Evolutionary conservation across 1,140 invertebrate species (phyloP), one percentile per base, ranked within the genome.

Genomic region (Apis cerana): DNA sequence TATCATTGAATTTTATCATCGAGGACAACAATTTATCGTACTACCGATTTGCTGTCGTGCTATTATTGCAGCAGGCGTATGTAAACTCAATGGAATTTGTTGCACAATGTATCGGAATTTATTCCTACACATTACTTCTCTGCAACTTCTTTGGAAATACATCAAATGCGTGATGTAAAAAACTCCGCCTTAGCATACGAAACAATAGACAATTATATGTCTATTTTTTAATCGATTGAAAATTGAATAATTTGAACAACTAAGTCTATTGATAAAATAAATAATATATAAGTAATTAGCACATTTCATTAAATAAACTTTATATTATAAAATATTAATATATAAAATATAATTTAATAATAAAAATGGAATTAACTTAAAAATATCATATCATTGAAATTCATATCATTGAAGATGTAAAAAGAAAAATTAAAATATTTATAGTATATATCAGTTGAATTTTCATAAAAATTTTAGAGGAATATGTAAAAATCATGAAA

Each of bases 81-180:
- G 43, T 43, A 71, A 75, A 67, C 62, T 11, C 17, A 33, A 81
- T 68, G 71, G 62, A 61, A 76, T 69, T 50, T 76, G 48, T 82
- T 76, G 72, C 56, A 75, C 80, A 69, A 76, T 58, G 23, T 50
- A 48, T 52, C 3, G 80, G 64, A 76, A 82, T 82, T 82, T 69
- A 76, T 82, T 23, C 56, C 74, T 52, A 68, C 62, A 64, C 64
- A 23, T 64, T 62, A 33, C 9, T 23, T 48, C 23, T 23, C 11
- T 11, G 52, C n/a, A 12, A 58, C 54, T 80, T 33, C 52, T 43
- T n/a, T 54, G 33, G n/a, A 75, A 54, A 21, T 23, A 27, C 15
- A 43, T 1, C 33, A n/a, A 61, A 74, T 21, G 21, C 13, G 1
- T 21, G 11, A 23, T 17, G 7, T 10, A n/a, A 77, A 5, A 43